A percentile compares a stretch with the other conserved stretches of the same genome.
These are phyloP conservation scores for Mamestra brassicae DNA, from an alignment of 2,888 invertebrate species.

Conservation along the genomic window DNA sequence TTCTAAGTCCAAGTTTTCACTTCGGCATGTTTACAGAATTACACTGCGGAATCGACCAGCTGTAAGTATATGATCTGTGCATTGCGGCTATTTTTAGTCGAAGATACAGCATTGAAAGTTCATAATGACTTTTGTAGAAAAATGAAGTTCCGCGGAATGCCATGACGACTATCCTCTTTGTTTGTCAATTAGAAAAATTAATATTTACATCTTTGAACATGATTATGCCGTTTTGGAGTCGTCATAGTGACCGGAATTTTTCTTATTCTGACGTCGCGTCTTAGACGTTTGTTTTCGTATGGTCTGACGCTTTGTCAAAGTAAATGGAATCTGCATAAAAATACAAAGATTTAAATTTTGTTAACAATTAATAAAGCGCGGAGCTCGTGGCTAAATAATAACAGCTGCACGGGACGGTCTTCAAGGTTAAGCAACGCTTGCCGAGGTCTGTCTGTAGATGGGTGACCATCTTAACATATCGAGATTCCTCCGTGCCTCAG, in stretches of 20 bases:
- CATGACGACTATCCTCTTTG: background rate
- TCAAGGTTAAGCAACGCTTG: too few relatives aligned
- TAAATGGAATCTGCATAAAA: constrained; percentile 18
- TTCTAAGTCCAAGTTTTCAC: too few relatives aligned
- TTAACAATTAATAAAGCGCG: background rate
- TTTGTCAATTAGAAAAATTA: constrained; percentile 6
- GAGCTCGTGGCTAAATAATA: too few relatives aligned
- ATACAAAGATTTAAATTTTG: constrained; percentile 12
- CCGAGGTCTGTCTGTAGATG: too few relatives aligned
- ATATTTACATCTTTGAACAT: constrained; percentile 7
- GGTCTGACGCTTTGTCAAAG: constrained; percentile 19
- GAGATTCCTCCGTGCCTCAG: too few relatives aligned
- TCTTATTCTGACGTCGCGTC: background rate
- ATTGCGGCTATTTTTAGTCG: too few relatives aligned
- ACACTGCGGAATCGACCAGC: too few relatives aligned
- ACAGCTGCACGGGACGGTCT: too few relatives aligned
- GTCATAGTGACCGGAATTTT: background rate
- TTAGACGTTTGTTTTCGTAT: constrained; percentile 12
- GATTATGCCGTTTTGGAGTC: background rate
- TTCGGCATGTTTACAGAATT: too few relatives aligned
- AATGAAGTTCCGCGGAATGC: background rate
- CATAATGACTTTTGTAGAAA: background rate
- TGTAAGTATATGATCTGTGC: too few relatives aligned
- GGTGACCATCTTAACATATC: too few relatives aligned
- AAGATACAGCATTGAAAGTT: background rate